A percentile compares a stretch with the other conserved stretches of the same genome.
phyloP scores from a whole-genome alignment of 2,113 vertebrate genomes.

The Strix aluco region DNA sequence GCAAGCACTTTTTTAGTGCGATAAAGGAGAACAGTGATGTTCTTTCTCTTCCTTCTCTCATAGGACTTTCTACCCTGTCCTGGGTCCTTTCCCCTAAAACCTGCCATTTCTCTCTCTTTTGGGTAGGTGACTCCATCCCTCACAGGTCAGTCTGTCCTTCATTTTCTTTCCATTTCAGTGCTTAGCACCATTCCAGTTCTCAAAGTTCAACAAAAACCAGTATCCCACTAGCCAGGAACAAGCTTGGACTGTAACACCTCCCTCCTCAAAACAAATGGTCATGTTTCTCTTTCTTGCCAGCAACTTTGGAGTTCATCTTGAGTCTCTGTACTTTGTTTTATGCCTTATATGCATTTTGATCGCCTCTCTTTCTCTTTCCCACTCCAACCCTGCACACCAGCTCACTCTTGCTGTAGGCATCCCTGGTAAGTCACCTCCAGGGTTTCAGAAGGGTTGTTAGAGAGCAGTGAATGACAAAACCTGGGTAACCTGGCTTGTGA shows the following conservation, averaged over 20 bases:
- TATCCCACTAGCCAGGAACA: background rate
- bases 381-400: background rate
- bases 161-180: background rate
- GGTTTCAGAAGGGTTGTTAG: background rate
- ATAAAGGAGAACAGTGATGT: background rate
- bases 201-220: background rate
- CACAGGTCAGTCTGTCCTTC: background rate
- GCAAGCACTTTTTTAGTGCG: background rate
- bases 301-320: background rate
- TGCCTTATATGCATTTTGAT: background rate
- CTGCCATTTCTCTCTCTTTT: background rate
- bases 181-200: background rate
- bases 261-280: background rate
- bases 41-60: background rate
- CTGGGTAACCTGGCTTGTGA: background rate
- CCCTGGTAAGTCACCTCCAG: accelerated
- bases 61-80: background rate
- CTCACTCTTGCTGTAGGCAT: background rate
- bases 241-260: background rate
- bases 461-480: background rate
- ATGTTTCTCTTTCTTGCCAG: background rate
- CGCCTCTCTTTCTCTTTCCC: background rate
- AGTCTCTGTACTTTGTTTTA: background rate
- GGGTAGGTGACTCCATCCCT: background rate
- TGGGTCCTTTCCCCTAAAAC: background rate